Evolutionary conservation across 2,888 invertebrate genomes (phyloP), one percentile per base, ranked within the genome.

Genomic region (Eristalinus sepulchralis): DNA sequence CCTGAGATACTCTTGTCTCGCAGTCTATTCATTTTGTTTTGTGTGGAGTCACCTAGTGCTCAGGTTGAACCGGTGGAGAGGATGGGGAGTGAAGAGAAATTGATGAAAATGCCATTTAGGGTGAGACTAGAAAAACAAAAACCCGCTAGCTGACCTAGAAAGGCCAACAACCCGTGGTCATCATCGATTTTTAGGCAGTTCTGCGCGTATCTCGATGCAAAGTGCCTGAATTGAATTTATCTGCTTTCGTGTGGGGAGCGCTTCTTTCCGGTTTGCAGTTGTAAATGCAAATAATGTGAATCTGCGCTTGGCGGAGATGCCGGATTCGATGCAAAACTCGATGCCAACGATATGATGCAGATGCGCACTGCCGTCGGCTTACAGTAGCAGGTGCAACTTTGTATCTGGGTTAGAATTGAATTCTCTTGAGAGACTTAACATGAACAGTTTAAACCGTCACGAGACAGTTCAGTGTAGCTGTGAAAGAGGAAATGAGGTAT

Each of bases 111-210:
- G 55, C 62, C 55, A 57, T 62, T 72, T 17, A 31, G 67, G 33
- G 53, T 67, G 53, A 47, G 17, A 47, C 39, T 17, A 13, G n/a
- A 17, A n/a, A 71, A 57, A 13, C 53, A 27, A 47, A 70, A 70
- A 73, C 36, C 80, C 80, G 80, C 80, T 81, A 81, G 55, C 13
- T 81, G 80, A 81, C 80, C 80, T 73, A 81, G 68, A 81, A 81
- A 81, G 73, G 75, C 80, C 73, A 68, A 67, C 67, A 80, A 68
- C 80, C 55, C 24, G 31, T 53, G 17, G 17, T 27, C 47, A 47
- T 8, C 47, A 47, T 47, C 17, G 47, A 47, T 17, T 47, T 47
- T 47, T 47, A 17, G 47, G 47, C 47, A 47, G 17, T 47, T 47
- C 17, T n/a, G 47, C 47, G 47, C 47, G n/a, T 47, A 47, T 47